phyloP scores from a whole-genome alignment of 2,888 invertebrate species.

The Scaeva pyrastri region DNA sequence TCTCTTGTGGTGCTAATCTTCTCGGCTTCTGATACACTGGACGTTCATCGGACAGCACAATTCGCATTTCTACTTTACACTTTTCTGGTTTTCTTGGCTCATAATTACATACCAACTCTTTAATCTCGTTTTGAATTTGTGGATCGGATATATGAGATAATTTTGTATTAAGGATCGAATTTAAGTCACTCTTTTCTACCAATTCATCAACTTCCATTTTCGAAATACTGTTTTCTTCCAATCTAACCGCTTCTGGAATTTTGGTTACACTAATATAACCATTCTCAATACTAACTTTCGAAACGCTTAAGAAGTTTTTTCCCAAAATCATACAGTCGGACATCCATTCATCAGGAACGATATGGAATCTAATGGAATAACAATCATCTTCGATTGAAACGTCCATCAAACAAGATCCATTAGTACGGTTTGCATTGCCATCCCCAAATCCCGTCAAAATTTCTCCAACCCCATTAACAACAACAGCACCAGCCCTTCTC shows the following conservation, averaged over 20 bases:
- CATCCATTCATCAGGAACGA: constrained; percentile 26
- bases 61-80: no score
- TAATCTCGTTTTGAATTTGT: neutral
- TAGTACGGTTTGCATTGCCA: constrained; percentile 6
- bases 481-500: constrained; percentile 20
- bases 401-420: constrained; percentile 33
- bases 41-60: no score
- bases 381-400: constrained; percentile 19
- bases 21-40: no score
- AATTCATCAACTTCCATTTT: neutral
- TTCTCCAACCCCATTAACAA: constrained; percentile 30
- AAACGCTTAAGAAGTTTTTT: constrained; percentile 2
- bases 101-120: neutral
- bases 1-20: constrained; percentile 74
- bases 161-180: no score
- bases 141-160: neutral
- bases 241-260: neutral
- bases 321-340: constrained; percentile 1
- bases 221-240: constrained; percentile 28
- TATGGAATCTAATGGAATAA: constrained; percentile 36
- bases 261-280: constrained; percentile 1
- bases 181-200: neutral
- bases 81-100: constrained; percentile 60
- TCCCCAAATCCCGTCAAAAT: constrained; percentile 33
- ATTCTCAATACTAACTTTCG: neutral